A percentile compares a stretch with the other conserved stretches of the same genome.
Evolutionary conservation across 2,797 vertebrate species (phyloP).

Genomic region (Erithacus rubecula): DNA sequence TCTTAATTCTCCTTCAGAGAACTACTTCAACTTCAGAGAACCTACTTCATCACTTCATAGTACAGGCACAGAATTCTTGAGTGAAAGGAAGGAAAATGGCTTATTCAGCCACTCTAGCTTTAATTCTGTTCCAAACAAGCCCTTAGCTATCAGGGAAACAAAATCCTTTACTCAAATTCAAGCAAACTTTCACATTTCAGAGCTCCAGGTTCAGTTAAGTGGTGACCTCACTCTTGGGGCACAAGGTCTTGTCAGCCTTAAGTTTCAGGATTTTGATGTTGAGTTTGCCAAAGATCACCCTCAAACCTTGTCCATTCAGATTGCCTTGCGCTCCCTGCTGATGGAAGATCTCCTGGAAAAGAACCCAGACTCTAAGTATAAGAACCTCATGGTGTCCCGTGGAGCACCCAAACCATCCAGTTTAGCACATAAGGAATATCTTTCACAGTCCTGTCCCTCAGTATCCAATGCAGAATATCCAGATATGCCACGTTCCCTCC

Average conservation of each 20-base stretch:
- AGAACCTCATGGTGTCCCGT: conserved; percentile 94
- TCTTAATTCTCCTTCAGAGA: conserved; percentile 69
- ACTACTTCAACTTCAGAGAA: no score
- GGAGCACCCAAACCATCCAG: conserved; percentile 92
- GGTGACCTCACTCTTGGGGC: conserved; percentile 91
- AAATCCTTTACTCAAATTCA: conserved; percentile 90
- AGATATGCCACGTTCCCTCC: conserved; percentile 95
- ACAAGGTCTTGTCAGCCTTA: conserved; percentile 92
- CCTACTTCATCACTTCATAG: conserved; percentile 55
- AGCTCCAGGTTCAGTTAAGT: conserved; percentile 92
- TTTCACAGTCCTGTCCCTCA: conserved; percentile 94
- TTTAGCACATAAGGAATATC: conserved; percentile 90
- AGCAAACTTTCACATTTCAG: conserved; percentile 87
- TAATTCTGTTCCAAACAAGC: conserved; percentile 72
- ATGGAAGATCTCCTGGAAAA: conserved; percentile 97
- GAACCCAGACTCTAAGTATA: conserved; percentile 91
- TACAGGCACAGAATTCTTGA: conserved; percentile 78
- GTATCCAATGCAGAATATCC: conserved; percentile 87
- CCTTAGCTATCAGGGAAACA: conserved; percentile 67
- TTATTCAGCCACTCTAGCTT: conserved; percentile 87
- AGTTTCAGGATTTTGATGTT: conserved; percentile 93
- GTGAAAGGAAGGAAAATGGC: conserved; percentile 79
- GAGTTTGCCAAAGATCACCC: conserved; percentile 94
- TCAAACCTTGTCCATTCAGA: conserved; percentile 87
- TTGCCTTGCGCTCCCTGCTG: conserved; percentile 88